Evolutionary conservation across 2,797 vertebrate species (phyloP).

Genomic region (Coendou prehensilis): DNA sequence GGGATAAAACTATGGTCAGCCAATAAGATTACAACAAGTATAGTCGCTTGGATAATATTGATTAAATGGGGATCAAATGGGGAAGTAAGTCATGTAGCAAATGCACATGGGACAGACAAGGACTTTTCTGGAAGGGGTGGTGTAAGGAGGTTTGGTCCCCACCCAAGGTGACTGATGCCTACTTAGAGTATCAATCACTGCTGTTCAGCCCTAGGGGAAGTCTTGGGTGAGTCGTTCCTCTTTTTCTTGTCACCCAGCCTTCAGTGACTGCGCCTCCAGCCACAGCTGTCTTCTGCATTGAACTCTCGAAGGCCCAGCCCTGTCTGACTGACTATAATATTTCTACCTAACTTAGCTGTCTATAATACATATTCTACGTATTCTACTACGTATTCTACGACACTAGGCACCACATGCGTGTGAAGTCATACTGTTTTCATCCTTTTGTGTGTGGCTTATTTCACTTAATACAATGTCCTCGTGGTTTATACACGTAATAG

Average conservation of each 20-base stretch:
- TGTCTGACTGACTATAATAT: neutral
- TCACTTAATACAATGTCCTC: neutral
- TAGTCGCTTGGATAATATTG: neutral
- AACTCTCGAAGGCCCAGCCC: neutral
- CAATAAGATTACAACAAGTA: neutral
- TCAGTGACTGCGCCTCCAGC: neutral
- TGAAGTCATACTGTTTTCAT: neutral
- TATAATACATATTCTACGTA: neutral
- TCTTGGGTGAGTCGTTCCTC: too few relatives aligned
- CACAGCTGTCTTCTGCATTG: neutral
- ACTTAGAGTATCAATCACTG: neutral
- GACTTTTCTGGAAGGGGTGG: neutral
- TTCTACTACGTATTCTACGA: neutral
- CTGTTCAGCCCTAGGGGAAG: neutral
- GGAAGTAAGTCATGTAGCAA: neutral
- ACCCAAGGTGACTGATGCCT: neutral
- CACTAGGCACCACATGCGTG: neutral
- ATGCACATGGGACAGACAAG: neutral
- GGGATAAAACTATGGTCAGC: neutral
- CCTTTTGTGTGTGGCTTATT: neutral
- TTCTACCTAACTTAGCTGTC: neutral
- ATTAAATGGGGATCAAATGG: neutral
- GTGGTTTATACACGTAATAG: neutral
- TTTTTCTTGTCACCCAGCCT: neutral
- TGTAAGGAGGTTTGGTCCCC: neutral